phyloP scores from a whole-genome alignment of 2,113 vertebrate genomes.

The Leuciscus idus region DNA sequence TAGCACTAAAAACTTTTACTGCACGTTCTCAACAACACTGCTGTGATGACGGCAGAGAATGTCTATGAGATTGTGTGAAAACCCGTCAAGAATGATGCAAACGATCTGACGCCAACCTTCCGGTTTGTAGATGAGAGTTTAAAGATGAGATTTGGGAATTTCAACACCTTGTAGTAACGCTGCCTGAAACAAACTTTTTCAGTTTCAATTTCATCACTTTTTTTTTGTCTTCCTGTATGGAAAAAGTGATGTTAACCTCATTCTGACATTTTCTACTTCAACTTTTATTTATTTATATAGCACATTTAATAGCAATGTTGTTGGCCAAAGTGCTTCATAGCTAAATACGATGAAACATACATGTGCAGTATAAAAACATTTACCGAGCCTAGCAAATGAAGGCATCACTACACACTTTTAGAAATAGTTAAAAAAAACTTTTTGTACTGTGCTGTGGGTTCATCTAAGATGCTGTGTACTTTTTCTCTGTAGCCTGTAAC shows the following conservation, averaged over 20 bases:
- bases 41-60: constrained; percentile 18
- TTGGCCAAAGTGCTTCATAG: no score
- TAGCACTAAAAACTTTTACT: constrained; percentile 35
- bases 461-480: constrained; percentile 5
- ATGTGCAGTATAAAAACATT: no score
- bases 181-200: neutral
- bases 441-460: neutral
- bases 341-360: no score
- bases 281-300: no score
- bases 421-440: neutral
- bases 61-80: constrained; percentile 14
- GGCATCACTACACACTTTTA: no score
- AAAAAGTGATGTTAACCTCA: neutral
- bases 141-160: constrained; percentile 1
- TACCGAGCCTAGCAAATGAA: no score
- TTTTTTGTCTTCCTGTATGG: neutral
- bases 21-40: constrained; percentile 6
- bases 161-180: constrained; percentile 20
- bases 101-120: constrained; percentile 18
- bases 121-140: constrained; percentile 9
- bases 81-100: constrained; percentile 40
- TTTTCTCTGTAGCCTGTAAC: neutral
- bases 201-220: neutral
- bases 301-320: no score
- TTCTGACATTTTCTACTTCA: neutral